These are phyloP conservation scores for Andricus quercusramuli DNA, from an alignment of 2,888 invertebrate species.

Conservation along the genomic window DNA sequence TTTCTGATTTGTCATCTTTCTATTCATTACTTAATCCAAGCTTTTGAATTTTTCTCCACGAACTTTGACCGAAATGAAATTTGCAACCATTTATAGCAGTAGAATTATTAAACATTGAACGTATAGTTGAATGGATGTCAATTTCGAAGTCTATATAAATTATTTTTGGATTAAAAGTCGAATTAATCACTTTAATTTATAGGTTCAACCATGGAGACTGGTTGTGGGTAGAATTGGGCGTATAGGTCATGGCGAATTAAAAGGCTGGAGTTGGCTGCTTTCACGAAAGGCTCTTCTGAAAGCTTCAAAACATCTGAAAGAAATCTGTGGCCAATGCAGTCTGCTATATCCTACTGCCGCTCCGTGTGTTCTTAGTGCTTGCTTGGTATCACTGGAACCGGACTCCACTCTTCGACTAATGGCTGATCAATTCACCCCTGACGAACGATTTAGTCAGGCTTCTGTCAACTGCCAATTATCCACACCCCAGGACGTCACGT, in stretches of 20 bases:
- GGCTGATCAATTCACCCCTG: constrained; percentile 97
- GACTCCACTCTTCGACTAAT: constrained; percentile 91
- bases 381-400: constrained; percentile 96
- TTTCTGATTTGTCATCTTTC: too few species aligned
- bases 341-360: constrained; percentile 89
- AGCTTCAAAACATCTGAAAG: constrained; percentile 92
- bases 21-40: too few species aligned
- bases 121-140: too few species aligned
- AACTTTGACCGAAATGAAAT: too few species aligned
- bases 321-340: constrained; percentile 93
- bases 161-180: too few species aligned
- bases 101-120: too few species aligned
- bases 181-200: constrained; percentile 8
- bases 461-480: constrained; percentile 94
- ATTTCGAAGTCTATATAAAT: too few species aligned
- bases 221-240: constrained; percentile 98
- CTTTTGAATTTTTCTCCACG: too few species aligned
- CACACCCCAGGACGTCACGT: constrained; percentile 97
- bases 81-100: too few species aligned
- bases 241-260: constrained; percentile 98
- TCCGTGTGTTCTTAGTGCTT: constrained; percentile 98
- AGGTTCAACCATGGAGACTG: constrained; percentile 93
- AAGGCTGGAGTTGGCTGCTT: constrained; percentile 97
- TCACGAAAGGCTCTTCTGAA: constrained; percentile 94
- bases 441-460: constrained; percentile 93